phyloP scores from a whole-genome alignment of 2,888 invertebrate genomes.

The Adineta ricciae region DNA sequence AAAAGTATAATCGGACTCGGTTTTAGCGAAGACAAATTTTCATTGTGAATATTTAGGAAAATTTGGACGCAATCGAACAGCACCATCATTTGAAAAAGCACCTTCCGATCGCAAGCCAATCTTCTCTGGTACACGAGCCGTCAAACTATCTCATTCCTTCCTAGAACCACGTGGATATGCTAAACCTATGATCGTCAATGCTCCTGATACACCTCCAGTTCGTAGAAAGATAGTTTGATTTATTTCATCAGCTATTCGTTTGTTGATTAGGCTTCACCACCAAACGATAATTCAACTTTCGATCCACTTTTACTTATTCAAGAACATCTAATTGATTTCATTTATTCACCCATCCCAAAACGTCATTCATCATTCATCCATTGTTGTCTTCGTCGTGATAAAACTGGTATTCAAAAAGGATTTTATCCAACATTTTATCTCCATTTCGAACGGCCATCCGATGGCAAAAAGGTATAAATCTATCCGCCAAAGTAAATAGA shows the following conservation, averaged over 20 bases:
- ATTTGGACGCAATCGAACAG: not conserved
- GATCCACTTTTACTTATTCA: not conserved
- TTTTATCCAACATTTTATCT: conserved; percentile 95
- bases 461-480: conserved; percentile 68
- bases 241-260: too few relatives aligned
- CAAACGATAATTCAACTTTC: not conserved
- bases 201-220: not conserved
- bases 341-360: not conserved
- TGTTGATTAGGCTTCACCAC: too few relatives aligned
- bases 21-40: not conserved
- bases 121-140: not conserved
- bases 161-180: not conserved
- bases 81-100: not conserved
- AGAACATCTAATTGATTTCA: not conserved
- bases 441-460: conserved; percentile 78
- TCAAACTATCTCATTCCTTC: not conserved
- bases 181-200: not conserved
- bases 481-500: too few relatives aligned
- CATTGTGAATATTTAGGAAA: not conserved
- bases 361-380: conserved; percentile 57
- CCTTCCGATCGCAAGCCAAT: not conserved
- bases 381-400: conserved; percentile 88
- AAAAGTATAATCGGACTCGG: not conserved
- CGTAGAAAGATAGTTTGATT: too few relatives aligned
- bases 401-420: conserved; percentile 93